Evolutionary conservation across 92 coral and sea anemone genomes (phyloP).

Genomic region (Zoanthus solanderi): DNA sequence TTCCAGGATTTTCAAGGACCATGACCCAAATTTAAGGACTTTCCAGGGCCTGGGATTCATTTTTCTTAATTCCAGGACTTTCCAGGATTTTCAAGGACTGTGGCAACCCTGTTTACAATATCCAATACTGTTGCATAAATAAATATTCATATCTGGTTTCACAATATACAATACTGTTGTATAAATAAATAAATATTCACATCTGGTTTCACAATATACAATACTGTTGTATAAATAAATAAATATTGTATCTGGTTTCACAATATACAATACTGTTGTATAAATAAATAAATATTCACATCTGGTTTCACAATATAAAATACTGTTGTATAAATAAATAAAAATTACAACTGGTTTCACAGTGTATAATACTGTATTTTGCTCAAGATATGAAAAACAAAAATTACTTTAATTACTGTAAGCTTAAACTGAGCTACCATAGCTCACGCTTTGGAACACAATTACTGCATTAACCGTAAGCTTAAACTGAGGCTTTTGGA

Average conservation of each 20-base stretch:
- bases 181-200: too few relatives aligned
- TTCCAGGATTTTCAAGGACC: too few relatives aligned
- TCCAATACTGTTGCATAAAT: background rate
- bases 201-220: too few relatives aligned
- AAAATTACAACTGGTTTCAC: slow-evolving; percentile 27
- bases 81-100: too few relatives aligned
- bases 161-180: too few relatives aligned
- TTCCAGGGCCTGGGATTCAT: too few relatives aligned
- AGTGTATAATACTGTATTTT: background rate
- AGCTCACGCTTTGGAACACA: slow-evolving; percentile 18
- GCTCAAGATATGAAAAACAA: background rate
- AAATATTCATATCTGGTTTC: background rate
- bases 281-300: too few relatives aligned
- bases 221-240: background rate
- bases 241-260: slow-evolving; percentile 5
- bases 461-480: background rate
- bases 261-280: background rate
- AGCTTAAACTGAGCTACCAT: slow-evolving; percentile 27
- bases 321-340: background rate
- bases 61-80: too few relatives aligned
- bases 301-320: too few relatives aligned
- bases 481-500: background rate
- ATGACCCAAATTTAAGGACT: too few relatives aligned
- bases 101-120: too few relatives aligned
- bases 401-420: background rate